phyloP scores from a whole-genome alignment of 53 echinoderm and acorn worm species.

The Holothuria leucospilota region DNA sequence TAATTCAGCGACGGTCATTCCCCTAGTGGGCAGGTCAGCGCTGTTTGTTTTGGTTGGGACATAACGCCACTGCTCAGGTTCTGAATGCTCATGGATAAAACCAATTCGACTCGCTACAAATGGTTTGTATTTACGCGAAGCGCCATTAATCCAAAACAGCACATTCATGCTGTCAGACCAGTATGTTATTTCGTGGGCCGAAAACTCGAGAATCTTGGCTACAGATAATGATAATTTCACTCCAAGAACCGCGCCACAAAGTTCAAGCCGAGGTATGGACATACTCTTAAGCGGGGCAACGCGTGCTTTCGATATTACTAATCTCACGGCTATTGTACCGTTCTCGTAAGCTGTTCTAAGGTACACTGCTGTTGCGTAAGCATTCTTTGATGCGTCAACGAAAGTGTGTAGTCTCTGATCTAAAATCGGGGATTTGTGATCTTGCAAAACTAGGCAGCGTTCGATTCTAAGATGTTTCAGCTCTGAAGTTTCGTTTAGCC shows the following conservation, averaged over 20 bases:
- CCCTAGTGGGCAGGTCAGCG: background rate
- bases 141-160: background rate
- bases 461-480: too few relatives aligned
- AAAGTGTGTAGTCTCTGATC: background rate
- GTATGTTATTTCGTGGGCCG: background rate
- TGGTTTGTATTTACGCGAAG: background rate
- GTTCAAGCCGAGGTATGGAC: slow-evolving; percentile 2
- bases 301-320: background rate
- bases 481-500: too few relatives aligned
- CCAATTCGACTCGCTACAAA: slow-evolving; percentile 31
- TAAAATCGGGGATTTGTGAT: too few relatives aligned
- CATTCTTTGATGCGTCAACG: slow-evolving; percentile 7
- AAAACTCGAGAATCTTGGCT: background rate
- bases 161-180: slow-evolving; percentile 49
- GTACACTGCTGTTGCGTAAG: slow-evolving; percentile 3
- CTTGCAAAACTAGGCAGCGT: too few relatives aligned
- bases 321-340: background rate
- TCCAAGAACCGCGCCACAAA: background rate
- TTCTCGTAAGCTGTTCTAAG: background rate
- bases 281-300: slow-evolving; percentile 4
- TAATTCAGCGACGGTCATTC: background rate
- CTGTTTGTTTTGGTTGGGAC: slow-evolving; percentile 12
- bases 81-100: background rate
- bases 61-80: slow-evolving; percentile 23
- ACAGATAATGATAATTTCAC: background rate